Evolutionary conservation across 2,888 invertebrate species (phyloP), one percentile per base, ranked within the genome.

Genomic region (Xanthorhoe designata): DNA sequence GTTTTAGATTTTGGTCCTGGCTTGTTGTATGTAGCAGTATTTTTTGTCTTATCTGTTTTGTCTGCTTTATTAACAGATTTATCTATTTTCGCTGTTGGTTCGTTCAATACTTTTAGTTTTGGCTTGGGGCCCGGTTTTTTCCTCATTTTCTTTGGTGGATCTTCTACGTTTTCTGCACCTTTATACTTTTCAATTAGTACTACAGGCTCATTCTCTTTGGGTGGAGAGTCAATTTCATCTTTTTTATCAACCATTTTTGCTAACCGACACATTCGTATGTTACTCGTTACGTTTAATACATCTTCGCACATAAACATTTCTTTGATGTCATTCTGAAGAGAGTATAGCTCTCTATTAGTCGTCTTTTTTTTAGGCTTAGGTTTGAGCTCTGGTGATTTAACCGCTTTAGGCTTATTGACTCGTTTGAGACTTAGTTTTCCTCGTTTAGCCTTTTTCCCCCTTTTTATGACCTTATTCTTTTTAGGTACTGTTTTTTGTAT

Each of bases 271-370:
- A 94, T 94, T 71, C 96, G 88, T 77, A 95, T 94, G 24, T 24
- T 24, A 10, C 96, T 96, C 1, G 95, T 95, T 13, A 95, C 94
- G 59, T 95, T 89, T 61, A 91, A 75, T 56, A 96, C 94, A 35
- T 94, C 95, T 71, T 95, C 94, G 71, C 94, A 93, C 61, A 96
- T 95, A 77, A 96, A 96, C 95, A 96, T 96, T 77, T 96, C 96
- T 74, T 95, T 94, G 50, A 96, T 95, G 73, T 96, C 96, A 69
- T 95, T 95, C 73, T 96, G 96, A 1, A 96, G 87, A 81, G 94
- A 92, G 75, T 95, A 94, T 55, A 96, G 79, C 76, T 96, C 96
- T 69, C 87, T 85, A 59, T 74, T 78, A 72, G 87, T 88, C 73
- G 90, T 84, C 63, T 66, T 69, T 71, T 79, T 67, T 24, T 53